Evolutionary conservation across 2,797 vertebrate genomes (phyloP).

Genomic region (Pteropus rufus): DNA sequence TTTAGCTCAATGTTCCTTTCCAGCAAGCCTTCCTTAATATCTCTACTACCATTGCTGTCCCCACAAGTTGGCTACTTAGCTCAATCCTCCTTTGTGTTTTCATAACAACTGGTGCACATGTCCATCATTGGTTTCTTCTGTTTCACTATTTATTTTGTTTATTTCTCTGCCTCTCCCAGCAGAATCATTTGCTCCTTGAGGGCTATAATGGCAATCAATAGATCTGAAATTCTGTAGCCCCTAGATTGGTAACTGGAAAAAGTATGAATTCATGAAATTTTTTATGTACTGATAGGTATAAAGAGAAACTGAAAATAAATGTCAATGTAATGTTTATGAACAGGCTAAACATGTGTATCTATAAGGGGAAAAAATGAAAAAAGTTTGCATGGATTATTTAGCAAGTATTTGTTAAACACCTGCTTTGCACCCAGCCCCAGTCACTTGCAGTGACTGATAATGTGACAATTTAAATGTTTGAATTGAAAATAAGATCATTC

Average conservation of each 20-base stretch:
- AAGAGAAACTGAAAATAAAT: slow-evolving; percentile 13
- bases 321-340: background rate
- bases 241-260: background rate
- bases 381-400: background rate
- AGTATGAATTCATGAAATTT: background rate
- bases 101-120: background rate
- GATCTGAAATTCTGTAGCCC: background rate
- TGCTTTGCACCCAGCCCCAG: background rate
- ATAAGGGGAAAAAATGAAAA: background rate
- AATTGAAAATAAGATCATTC: background rate
- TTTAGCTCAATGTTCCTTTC: background rate
- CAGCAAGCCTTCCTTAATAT: background rate
- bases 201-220: background rate
- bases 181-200: background rate
- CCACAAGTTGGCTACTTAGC: background rate
- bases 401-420: background rate
- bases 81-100: background rate
- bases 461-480: background rate
- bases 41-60: background rate
- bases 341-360: background rate
- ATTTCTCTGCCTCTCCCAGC: background rate
- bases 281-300: background rate
- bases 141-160: background rate
- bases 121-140: background rate
- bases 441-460: background rate